A percentile compares a stretch with the other conserved stretches of the same genome.
Conservation (phyloP, 2,113 vertebrate species). For the Macquaria ambigua region DNA sequence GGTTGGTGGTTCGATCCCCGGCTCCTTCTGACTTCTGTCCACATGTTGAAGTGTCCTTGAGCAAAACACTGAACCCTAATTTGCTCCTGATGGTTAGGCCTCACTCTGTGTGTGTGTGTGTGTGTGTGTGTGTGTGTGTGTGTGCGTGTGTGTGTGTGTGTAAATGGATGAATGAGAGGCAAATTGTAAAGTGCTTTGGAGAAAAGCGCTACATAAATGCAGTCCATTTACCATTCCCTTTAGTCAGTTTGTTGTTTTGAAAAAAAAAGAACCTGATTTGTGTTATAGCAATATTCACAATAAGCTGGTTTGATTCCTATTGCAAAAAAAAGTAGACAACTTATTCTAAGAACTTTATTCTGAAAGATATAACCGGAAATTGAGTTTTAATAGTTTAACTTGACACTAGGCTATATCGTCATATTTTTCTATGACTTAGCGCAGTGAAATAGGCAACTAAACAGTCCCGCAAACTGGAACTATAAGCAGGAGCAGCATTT, state of each 20-base stretch:
- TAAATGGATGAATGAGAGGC: background rate
- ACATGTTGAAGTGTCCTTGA: background rate
- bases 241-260: too few relatives aligned
- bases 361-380: slow-evolving; percentile 62
- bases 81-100: background rate
- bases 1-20: background rate
- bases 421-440: slow-evolving; percentile 34
- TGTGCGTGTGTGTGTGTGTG: too few relatives aligned
- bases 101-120: too few relatives aligned
- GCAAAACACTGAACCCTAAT: background rate
- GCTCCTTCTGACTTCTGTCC: background rate
- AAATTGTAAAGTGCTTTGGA: background rate
- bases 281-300: background rate
- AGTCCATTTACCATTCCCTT: background rate
- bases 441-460: slow-evolving; percentile 13
- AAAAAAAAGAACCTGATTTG: too few relatives aligned
- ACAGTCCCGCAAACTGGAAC: slow-evolving; percentile 11
- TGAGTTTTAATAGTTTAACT: background rate
- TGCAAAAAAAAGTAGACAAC: too few relatives aligned
- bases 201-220: background rate
- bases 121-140: too few relatives aligned
- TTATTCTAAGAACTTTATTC: slow-evolving; percentile 25
- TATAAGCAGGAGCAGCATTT: slow-evolving; percentile 26
- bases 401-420: background rate
- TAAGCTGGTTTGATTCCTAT: background rate